Conservation (phyloP, 2,888 invertebrate genomes). For the Omphaloscelis lunosa region DNA sequence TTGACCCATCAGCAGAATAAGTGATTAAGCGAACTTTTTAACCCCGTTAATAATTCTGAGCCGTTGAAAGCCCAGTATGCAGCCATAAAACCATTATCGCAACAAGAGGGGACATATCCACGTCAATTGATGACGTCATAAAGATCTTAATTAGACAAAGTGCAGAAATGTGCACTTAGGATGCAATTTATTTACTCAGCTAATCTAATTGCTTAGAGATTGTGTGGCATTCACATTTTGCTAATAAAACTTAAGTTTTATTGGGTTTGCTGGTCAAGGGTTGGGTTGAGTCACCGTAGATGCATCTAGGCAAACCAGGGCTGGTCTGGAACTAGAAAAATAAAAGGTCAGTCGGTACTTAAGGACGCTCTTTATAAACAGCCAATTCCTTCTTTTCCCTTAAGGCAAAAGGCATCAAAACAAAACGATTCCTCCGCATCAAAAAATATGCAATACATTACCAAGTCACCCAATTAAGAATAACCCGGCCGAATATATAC, state of each 20-base stretch:
- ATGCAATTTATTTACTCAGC: constrained; percentile 30
- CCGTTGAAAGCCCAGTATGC: constrained; percentile 27
- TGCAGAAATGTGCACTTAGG: constrained; percentile 68
- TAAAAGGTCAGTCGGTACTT: background rate
- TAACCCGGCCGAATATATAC: constrained; percentile 71
- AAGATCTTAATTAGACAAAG: constrained; percentile 66
- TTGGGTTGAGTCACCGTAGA: background rate
- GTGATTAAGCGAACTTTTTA: background rate
- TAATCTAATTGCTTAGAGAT: constrained; percentile 34
- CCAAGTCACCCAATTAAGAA: constrained; percentile 64
- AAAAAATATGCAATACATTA: constrained; percentile 48
- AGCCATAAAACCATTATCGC: constrained; percentile 32
- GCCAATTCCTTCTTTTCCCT: background rate
- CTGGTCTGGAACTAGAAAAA: background rate
- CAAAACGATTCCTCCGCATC: constrained; percentile 4
- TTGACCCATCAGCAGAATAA: background rate
- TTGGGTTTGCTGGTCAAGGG: constrained; percentile 9
- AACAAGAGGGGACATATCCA: constrained; percentile 22
- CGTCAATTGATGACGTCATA: constrained; percentile 62
- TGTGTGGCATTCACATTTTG: constrained; percentile 20
- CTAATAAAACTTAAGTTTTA: constrained; percentile 49
- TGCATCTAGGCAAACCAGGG: background rate
- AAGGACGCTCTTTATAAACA: background rate
- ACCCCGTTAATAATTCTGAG: constrained; percentile 2
- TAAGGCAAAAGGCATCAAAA: background rate